Base-by-base conservation (phyloP, 2,797 vertebrate genomes). In the Alcedo atthis region DNA sequence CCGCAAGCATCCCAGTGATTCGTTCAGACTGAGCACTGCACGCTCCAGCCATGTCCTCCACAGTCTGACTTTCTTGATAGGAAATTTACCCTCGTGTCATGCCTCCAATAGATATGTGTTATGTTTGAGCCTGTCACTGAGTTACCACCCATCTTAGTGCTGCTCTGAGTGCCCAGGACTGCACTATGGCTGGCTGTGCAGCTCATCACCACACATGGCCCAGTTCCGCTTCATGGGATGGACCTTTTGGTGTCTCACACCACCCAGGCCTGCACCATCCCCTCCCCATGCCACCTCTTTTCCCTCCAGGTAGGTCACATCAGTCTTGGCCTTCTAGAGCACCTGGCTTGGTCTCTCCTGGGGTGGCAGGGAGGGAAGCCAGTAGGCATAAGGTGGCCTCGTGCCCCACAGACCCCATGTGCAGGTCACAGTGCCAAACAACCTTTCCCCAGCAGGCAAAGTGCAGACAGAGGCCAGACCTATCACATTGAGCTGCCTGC, bases 351-450 rank as follows among this genome's bases (percentile, higher is more conserved):
- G 59, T 12, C 45, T 64, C 43, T 79, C 35, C 48, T 1, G 3
- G 43, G 51, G 45, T 0, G 0, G 51, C 35, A 32, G n/a, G 26
- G 18, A 80, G 33, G 16, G 69, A 61, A 18, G 30, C n/a, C 35
- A 18, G 35, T 1, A 1, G 25, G n/a, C 14, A 19, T 0, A 1
- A 25, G 28, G 22, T 12, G 15, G n/a, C 24, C 32, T 53, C 10
- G 14, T 0, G 1, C 21, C 43, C 15, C 35, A 28, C 0, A 0
- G 14, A 8, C 22, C 22, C 32, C 16, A 3, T 3, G 24, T 20
- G 15, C 26, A 53, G 19, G 7, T 54, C 40, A 67, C 32, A 48
- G 61, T 1, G 2, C 16, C 0, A 2, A 28, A 16, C 32, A 57
- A 28, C 30, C 10, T 45, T 10, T 26, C 7, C 7, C 32, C 1